Percentiles rank a stretch among this genome's conserved stretches.
These are phyloP conservation scores for Platerodrilus igneus DNA, from an alignment of 2,888 invertebrate species.

Conservation along the genomic window DNA sequence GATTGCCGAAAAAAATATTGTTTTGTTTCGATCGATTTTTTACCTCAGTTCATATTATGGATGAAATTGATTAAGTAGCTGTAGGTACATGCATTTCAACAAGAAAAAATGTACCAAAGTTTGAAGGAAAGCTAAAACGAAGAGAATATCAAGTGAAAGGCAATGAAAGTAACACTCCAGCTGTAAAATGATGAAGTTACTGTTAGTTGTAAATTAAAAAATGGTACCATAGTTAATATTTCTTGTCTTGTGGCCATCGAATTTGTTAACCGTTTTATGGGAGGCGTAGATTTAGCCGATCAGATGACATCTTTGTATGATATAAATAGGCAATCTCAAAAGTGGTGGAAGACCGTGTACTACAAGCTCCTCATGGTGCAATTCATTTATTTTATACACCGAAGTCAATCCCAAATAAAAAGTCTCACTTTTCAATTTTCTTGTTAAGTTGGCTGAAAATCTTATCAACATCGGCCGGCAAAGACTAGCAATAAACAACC, in stretches of 20 bases:
- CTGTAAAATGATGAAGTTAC: neutral
- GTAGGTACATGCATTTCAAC: neutral
- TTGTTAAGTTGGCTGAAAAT: neutral
- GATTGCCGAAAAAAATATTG: too few relatives aligned
- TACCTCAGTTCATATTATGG: too few relatives aligned
- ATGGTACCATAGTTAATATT: neutral
- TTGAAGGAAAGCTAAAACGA: neutral
- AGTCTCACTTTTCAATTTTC: neutral
- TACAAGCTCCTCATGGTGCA: neutral
- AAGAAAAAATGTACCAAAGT: slow-evolving; percentile 1
- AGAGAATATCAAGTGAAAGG: neutral
- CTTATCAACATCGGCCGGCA: neutral
- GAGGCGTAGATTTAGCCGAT: neutral
- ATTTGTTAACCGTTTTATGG: neutral
- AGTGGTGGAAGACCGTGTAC: neutral
- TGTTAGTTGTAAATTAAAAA: neutral
- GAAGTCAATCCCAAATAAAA: neutral
- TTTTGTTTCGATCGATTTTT: too few relatives aligned
- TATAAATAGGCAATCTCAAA: neutral
- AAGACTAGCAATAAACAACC: too few relatives aligned
- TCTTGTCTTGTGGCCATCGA: neutral
- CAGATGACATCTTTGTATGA: too few relatives aligned
- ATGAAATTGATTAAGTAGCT: too few relatives aligned
- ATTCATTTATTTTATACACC: neutral
- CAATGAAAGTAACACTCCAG: neutral